Evolutionary conservation across 1,140 invertebrate genomes (phyloP).

Genomic region (Zaprionus nigranus): DNA sequence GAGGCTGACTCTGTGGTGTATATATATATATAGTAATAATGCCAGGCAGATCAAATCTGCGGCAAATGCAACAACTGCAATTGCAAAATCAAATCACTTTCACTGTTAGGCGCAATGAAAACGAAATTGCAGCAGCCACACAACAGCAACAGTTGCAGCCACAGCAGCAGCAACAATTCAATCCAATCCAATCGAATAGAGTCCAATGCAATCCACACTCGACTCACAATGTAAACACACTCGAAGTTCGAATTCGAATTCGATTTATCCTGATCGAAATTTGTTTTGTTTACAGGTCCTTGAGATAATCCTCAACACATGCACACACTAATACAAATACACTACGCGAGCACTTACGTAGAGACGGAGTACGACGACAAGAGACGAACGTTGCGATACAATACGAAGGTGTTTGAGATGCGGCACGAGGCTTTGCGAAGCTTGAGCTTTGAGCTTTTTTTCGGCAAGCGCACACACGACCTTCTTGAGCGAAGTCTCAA

Average conservation of each 20-base stretch:
- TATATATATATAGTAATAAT: conserved; percentile 52
- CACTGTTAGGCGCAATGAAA: conserved; percentile 70
- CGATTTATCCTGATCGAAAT: conserved; percentile 3
- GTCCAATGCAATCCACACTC: conserved; percentile 42
- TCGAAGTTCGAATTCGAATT: conserved; percentile 22
- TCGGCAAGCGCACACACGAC: conserved; percentile 69
- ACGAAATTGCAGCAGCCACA: conserved; percentile 44
- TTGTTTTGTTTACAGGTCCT: conserved; percentile 45
- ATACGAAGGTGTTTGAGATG: neutral
- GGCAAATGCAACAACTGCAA: conserved; percentile 38
- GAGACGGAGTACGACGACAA: conserved; percentile 29
- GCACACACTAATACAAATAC: conserved; percentile 34
- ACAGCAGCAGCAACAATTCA: neutral
- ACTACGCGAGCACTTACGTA: conserved; percentile 37
- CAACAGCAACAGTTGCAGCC: conserved; percentile 12
- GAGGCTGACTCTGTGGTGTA: neutral
- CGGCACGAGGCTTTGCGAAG: conserved; percentile 6
- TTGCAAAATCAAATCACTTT: conserved; percentile 84
- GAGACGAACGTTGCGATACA: conserved; percentile 18
- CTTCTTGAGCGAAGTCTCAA: conserved; percentile 80
- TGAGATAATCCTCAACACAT: conserved; percentile 42
- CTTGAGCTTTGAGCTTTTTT: conserved; percentile 45
- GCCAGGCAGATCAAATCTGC: conserved; percentile 51
- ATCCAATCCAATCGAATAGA: conserved; percentile 33
- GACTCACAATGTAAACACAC: conserved; percentile 44